These are phyloP conservation scores for Otis tarda DNA, from an alignment of 2,113 vertebrate species.

Conservation along the genomic window DNA sequence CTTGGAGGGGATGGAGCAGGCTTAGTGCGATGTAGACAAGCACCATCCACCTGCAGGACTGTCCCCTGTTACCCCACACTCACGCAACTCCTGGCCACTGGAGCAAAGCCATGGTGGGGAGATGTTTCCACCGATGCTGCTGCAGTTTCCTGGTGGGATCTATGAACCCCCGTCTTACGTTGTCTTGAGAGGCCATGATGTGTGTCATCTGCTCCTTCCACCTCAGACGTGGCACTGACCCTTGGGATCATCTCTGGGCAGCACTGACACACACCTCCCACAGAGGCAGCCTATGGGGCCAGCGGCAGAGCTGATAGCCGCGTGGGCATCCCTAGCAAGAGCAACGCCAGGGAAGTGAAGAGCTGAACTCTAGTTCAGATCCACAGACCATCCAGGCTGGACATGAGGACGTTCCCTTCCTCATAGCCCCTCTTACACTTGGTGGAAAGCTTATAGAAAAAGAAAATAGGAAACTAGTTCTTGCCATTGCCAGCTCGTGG, in stretches of 20 bases:
- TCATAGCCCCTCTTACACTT: background rate
- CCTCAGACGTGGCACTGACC: background rate
- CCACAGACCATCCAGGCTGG: background rate
- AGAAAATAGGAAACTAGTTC: background rate
- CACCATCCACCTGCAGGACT: background rate
- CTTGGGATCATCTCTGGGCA: background rate
- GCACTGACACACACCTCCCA: background rate
- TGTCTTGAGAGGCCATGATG: background rate
- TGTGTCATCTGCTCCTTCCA: background rate
- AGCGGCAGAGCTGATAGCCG: background rate
- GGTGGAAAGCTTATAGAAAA: background rate
- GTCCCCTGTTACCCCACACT: background rate
- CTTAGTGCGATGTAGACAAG: background rate
- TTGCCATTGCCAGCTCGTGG: background rate
- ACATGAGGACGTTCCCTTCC: background rate
- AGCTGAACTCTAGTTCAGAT: background rate
- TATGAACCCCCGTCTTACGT: rapidly evolving
- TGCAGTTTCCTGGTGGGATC: background rate
- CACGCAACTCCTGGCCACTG: rapidly evolving
- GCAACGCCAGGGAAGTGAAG: background rate
- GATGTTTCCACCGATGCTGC: background rate
- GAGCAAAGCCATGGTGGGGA: background rate
- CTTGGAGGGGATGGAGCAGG: background rate
- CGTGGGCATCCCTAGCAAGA: background rate
- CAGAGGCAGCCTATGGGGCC: background rate